Conservation (phyloP, 2,113 vertebrate species). For the Muntiacus muntjak region DNA sequence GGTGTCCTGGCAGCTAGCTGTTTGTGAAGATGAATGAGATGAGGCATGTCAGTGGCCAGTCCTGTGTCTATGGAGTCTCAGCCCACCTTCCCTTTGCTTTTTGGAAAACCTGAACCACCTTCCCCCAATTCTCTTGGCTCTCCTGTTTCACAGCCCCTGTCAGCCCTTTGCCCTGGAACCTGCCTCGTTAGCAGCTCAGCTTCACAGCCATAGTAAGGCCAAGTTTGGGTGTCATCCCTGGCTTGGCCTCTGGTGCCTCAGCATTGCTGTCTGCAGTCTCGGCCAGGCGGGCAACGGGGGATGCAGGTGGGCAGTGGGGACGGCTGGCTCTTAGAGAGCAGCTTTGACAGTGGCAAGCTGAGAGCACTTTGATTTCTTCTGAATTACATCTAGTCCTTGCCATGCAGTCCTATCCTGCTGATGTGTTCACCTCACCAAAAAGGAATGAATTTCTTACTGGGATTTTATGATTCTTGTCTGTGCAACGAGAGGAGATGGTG, state of each 20-base stretch:
- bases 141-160: fast-evolving
- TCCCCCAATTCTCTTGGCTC: neutral
- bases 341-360: neutral
- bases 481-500: neutral
- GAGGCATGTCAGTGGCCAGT: too few species aligned
- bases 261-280: neutral
- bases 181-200: neutral
- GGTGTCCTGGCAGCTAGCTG: neutral
- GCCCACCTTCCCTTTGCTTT: neutral
- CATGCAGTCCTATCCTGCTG: neutral
- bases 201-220: neutral
- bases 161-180: too few species aligned
- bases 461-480: neutral
- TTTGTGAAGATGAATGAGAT: neutral
- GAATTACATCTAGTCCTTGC: neutral
- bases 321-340: neutral
- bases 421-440: neutral
- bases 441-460: fast-evolving
- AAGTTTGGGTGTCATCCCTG: fast-evolving
- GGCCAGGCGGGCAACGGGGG: fast-evolving
- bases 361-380: neutral
- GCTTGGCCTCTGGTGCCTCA: neutral
- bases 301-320: fast-evolving
- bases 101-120: neutral
- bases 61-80: neutral